phyloP scores from a whole-genome alignment of 2,888 invertebrate genomes.

The Microplitis manilae region DNA sequence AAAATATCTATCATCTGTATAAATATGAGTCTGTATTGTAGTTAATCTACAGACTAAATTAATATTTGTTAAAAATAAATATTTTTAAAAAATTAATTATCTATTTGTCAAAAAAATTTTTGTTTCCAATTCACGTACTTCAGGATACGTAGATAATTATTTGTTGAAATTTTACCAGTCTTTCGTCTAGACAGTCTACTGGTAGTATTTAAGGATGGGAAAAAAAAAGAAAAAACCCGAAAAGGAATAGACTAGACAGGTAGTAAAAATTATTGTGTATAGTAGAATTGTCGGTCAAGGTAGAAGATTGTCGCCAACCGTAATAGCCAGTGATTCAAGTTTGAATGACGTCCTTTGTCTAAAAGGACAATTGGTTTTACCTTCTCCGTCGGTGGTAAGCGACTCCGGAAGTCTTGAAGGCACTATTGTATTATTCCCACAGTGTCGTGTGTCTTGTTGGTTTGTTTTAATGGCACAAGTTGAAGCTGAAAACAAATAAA shows the following conservation, averaged over 20 bases:
- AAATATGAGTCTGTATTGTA: neutral
- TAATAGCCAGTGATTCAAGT: neutral
- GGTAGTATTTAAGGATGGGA: constrained; percentile 20
- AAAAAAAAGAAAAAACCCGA: neutral
- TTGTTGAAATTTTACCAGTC: neutral
- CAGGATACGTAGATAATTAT: neutral
- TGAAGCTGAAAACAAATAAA: constrained; percentile 69
- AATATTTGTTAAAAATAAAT: neutral
- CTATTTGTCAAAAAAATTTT: neutral
- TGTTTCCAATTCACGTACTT: neutral
- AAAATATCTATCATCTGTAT: neutral
- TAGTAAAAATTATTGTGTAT: neutral
- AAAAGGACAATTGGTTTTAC: constrained; percentile 60
- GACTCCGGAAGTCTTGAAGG: constrained; percentile 81
- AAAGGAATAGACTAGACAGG: constrained; percentile 1
- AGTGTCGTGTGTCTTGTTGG: constrained; percentile 76
- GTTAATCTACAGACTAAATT: neutral
- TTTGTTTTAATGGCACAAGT: constrained; percentile 77
- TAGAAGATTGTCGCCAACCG: constrained; percentile 30
- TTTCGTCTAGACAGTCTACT: neutral
- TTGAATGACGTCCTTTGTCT: constrained; percentile 58
- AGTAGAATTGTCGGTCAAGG: constrained; percentile 27
- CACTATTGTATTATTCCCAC: constrained; percentile 74
- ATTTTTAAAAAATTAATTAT: neutral
- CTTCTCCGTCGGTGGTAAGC: constrained; percentile 88